Conservation (phyloP, 2,888 invertebrate species). For the Cheilosia vernalis region DNA sequence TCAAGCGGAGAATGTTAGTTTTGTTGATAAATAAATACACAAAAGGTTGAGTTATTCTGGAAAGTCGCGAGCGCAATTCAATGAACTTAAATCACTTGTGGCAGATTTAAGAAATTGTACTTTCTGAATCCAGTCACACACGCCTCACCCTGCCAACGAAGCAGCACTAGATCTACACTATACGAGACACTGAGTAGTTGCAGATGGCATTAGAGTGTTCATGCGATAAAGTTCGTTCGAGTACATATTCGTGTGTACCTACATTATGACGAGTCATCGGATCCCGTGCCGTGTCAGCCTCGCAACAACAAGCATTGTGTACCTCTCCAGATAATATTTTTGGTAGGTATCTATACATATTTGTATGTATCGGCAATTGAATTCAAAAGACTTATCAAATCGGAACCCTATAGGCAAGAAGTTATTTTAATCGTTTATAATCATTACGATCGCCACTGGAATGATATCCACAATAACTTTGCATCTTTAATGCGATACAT, state of each 20-base stretch:
- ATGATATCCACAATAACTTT: no score
- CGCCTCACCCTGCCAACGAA: not conserved
- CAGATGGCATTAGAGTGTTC: slow-evolving; percentile 7
- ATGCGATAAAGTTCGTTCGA: slow-evolving; percentile 2
- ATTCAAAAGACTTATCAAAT: no score
- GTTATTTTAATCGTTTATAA: no score
- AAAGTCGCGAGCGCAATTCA: slow-evolving; percentile 61
- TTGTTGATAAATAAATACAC: slow-evolving; percentile 58
- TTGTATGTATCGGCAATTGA: no score
- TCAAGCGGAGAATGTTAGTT: slow-evolving; percentile 41
- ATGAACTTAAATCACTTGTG: slow-evolving; percentile 57
- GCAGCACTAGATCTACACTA: not conserved
- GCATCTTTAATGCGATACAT: no score
- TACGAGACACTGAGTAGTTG: slow-evolving; percentile 10
- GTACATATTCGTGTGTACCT: slow-evolving; percentile 1
- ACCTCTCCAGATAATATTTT: no score
- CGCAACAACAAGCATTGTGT: no score
- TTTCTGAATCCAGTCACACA: not conserved
- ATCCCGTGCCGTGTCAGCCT: not conserved
- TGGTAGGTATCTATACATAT: no score
- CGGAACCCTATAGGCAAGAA: no score
- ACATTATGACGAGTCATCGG: slow-evolving; percentile 6
- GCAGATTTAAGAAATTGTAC: slow-evolving; percentile 41
- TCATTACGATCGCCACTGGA: no score
- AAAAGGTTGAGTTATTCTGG: slow-evolving; percentile 44